Percentiles rank a stretch among this genome's conserved stretches.
Evolutionary conservation across 2,113 vertebrate genomes (phyloP).

Genomic region (Andinoacara biseriatus): DNA sequence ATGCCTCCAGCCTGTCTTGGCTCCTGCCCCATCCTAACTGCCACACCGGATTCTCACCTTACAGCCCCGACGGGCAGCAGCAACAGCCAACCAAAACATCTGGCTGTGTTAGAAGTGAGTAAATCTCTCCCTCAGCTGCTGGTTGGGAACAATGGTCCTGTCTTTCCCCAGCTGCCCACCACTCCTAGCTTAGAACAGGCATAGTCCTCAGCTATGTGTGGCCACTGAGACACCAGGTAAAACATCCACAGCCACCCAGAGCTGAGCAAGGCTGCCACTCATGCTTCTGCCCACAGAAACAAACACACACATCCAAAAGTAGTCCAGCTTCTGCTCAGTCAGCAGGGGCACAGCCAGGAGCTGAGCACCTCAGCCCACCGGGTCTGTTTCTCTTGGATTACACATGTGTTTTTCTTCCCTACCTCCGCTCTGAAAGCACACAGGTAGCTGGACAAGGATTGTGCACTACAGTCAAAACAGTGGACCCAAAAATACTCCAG

Average conservation of each 20-base stretch:
- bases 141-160: conserved; percentile 62
- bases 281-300: conserved; percentile 46
- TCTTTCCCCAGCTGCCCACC: conserved; percentile 32
- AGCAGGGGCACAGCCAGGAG: conserved; percentile 52
- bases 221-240: conserved; percentile 8
- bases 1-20: background rate
- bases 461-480: conserved; percentile 53
- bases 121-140: conserved; percentile 54
- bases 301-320: conserved; percentile 31
- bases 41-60: conserved; percentile 51
- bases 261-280: conserved; percentile 40
- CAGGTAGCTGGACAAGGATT: conserved; percentile 66
- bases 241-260: conserved; percentile 23
- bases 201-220: conserved; percentile 28
- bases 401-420: conserved; percentile 52
- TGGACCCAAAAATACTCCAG: conserved; percentile 46
- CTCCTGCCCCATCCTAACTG: conserved; percentile 4
- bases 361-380: conserved; percentile 54
- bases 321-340: conserved; percentile 42
- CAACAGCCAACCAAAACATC: conserved; percentile 66
- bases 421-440: conserved; percentile 48
- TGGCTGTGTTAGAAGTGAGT: conserved; percentile 29
- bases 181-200: conserved; percentile 2
- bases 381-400: conserved; percentile 69
- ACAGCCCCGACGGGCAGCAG: conserved; percentile 9